Conservation (phyloP, 2,113 vertebrate genomes). For the Brachyistius frenatus region DNA sequence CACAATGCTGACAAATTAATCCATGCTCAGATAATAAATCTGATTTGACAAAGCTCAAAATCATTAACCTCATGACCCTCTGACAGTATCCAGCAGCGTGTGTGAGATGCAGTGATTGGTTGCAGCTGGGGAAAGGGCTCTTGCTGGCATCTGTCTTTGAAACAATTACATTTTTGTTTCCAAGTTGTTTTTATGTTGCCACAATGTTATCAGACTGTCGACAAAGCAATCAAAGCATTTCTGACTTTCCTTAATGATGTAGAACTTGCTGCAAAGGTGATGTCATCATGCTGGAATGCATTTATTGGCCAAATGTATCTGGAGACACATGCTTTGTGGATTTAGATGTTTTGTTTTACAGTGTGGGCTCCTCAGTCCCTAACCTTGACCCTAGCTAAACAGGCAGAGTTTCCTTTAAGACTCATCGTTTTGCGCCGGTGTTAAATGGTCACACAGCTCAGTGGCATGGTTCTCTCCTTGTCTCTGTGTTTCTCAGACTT, state of each 20-base stretch:
- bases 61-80: conserved; percentile 74
- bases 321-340: not conserved
- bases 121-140: conserved; percentile 43
- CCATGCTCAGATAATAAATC: conserved; percentile 79
- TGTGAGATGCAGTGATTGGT: conserved; percentile 52
- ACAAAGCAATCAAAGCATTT: not conserved
- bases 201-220: not conserved
- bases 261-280: not conserved
- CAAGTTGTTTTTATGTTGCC: not conserved
- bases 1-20: conserved; percentile 80
- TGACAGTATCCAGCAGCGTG: conserved; percentile 44
- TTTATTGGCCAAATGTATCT: not conserved
- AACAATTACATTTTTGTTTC: conserved; percentile 11
- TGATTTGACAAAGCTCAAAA: conserved; percentile 80
- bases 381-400: not conserved
- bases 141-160: conserved; percentile 7
- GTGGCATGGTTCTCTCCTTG: conserved; percentile 14
- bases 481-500: conserved; percentile 19
- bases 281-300: not conserved
- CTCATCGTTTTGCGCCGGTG: conserved; percentile 1
- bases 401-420: not conserved
- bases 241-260: no score
- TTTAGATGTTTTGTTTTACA: not conserved
- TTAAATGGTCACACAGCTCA: conserved; percentile 14
- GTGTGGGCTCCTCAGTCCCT: not conserved